Conservation (phyloP, 2,888 invertebrate genomes). For the Caenorhabditis sp. region DNA sequence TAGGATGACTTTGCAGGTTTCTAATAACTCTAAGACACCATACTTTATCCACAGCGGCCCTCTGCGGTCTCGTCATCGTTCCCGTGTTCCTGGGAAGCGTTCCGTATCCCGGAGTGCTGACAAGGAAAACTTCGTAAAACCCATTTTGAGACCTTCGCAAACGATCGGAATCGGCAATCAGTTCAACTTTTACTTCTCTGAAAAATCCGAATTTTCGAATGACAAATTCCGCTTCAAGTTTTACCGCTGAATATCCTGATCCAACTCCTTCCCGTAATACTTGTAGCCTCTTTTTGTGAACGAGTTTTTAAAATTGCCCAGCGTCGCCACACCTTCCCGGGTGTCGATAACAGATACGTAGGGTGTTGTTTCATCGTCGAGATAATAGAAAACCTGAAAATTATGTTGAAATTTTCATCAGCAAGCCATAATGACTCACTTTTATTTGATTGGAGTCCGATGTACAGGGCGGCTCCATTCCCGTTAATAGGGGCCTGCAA, state of each 20-base stretch:
- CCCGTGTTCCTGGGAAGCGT: constrained; percentile 71
- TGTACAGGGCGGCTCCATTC: constrained; percentile 59
- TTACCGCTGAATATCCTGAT: constrained; percentile 76
- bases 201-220: constrained; percentile 25
- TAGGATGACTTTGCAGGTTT: too few relatives aligned
- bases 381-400: constrained; percentile 76
- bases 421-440: constrained; percentile 27
- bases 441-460: constrained; percentile 56
- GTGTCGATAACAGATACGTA: constrained; percentile 76
- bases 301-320: constrained; percentile 78
- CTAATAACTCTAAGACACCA: too few relatives aligned
- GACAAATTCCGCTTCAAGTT: background rate
- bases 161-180: constrained; percentile 69
- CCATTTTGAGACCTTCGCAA: constrained; percentile 75
- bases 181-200: constrained; percentile 80
- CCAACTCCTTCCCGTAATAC: constrained; percentile 79
- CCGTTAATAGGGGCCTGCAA: constrained; percentile 15
- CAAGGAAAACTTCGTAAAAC: constrained; percentile 76
- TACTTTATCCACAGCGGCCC: constrained; percentile 45
- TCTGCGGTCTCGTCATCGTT: constrained; percentile 64
- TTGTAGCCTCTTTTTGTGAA: constrained; percentile 78
- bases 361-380: constrained; percentile 80
- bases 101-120: constrained; percentile 68
- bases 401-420: too few relatives aligned
- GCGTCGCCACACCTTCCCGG: constrained; percentile 70